These are phyloP conservation scores for Oopsacas minuta DNA, from an alignment of 37 sponge, comb jelly and placozoan species.

Conservation along the genomic window DNA sequence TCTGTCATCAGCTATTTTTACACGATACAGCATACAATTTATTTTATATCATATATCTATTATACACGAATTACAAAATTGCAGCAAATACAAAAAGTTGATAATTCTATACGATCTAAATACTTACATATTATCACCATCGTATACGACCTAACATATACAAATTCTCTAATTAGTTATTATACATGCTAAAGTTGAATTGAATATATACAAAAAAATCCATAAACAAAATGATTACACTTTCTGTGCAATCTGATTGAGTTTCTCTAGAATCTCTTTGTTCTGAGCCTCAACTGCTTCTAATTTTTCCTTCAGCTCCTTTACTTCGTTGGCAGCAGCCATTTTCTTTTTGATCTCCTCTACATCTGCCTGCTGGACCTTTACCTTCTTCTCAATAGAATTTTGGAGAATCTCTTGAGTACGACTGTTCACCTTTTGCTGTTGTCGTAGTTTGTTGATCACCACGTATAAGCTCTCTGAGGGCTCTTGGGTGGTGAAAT, in stretches of 20 bases:
- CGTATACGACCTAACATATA: too few species aligned
- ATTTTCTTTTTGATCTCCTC: neutral
- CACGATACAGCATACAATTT: too few species aligned
- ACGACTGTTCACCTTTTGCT: conserved; percentile 11
- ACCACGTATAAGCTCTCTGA: neutral
- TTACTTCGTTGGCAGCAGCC: neutral
- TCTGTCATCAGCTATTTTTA: too few species aligned
- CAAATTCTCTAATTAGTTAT: too few species aligned
- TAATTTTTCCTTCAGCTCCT: neutral
- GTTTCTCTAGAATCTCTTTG: conserved; percentile 13
- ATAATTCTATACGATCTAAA: too few species aligned
- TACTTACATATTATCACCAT: too few species aligned
- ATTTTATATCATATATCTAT: too few species aligned
- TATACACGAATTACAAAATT: too few species aligned
- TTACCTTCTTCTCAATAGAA: neutral
- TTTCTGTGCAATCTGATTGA: neutral
- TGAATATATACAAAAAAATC: neutral
- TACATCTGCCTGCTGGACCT: neutral
- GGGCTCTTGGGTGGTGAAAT: neutral
- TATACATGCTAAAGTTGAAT: neutral
- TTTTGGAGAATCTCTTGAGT: neutral
- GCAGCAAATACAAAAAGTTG: too few species aligned
- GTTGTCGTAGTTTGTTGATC: neutral
- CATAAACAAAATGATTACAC: neutral
- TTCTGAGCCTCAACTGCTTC: neutral